phyloP scores from a whole-genome alignment of 2,113 vertebrate genomes.

The Rhea americana region DNA sequence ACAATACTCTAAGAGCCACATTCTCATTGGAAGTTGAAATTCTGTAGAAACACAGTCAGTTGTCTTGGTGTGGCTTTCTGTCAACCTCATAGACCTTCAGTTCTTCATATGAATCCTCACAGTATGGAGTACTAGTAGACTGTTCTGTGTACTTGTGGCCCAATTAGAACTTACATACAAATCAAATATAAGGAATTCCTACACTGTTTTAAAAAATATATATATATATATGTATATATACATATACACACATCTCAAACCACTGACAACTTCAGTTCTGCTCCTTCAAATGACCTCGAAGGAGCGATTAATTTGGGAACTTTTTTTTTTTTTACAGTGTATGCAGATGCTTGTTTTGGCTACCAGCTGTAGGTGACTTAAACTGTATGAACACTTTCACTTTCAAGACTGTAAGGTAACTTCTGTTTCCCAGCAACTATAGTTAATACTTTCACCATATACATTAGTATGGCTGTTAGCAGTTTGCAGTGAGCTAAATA shows the following conservation, averaged over 20 bases:
- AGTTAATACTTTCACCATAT: not conserved
- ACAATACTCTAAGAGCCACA: rapidly evolving
- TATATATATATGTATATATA: no score
- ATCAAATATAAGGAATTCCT: rapidly evolving
- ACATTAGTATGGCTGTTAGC: not conserved
- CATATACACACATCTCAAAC: no score
- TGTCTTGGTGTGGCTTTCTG: rapidly evolving
- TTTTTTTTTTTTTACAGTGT: no score
- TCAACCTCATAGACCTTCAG: not conserved
- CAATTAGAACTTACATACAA: rapidly evolving
- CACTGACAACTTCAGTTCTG: not conserved
- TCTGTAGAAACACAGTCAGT: rapidly evolving
- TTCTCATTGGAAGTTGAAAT: rapidly evolving
- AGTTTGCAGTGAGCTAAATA: not conserved
- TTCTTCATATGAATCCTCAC: rapidly evolving
- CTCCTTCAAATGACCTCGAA: not conserved
- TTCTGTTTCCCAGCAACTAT: not conserved
- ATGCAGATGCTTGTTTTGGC: not conserved
- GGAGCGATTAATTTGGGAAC: not conserved
- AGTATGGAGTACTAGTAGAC: rapidly evolving
- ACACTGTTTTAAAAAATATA: no score
- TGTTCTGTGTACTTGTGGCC: not conserved
- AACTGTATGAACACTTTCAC: not conserved
- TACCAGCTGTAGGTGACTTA: not conserved
- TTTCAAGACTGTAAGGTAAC: not conserved